Base-by-base conservation (phyloP, 2,888 invertebrate genomes). In the Parelbella ahira region DNA sequence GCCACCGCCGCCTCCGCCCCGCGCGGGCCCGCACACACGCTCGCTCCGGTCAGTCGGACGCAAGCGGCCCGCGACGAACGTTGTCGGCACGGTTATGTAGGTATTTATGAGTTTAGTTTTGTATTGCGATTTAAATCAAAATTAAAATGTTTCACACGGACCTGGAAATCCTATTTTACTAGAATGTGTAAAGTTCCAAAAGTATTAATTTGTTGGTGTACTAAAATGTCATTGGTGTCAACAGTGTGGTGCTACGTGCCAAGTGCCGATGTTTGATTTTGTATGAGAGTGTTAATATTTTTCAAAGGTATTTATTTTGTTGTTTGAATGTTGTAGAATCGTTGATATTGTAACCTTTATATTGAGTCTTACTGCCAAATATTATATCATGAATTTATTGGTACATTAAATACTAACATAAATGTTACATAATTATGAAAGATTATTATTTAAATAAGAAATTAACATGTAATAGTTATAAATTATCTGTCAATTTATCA, bases 351-450 rank as follows among this genome's bases (percentile, higher is more conserved):
- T n/a, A n/a, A n/a, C n/a, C n/a, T 45, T 32, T 41, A 43, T 47
- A 43, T 45, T 33, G 56, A 57, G 61, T 59, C 52, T 58, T 58
- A 60, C 65, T 68, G 66, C 70, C 71, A 75, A 72, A 69, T 68
- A 71, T 62, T 44, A 56, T 53, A 47, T 56, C 51, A 41, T 50
- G 45, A 54, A 53, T 54, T 48, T 51, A 55, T 53, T 48, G 50
- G 50, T 53, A 50, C 46, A 43, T 58, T 50, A 42, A 51, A 37
- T 49, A 49, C 39, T 52, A 51, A 49, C 48, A 42, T 15, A 28
- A 8, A 8, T 4, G 38, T 46, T 43, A 41, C 48, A 43, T 49
- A 52, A 58, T 58, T 53, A 52, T 50, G 53, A 56, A 48, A 51
- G 41, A 51, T 47, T 47, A 48, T 47, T 58, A 54, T 56, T 53